Conservation (phyloP, 2,888 invertebrate species). For the Andrena bicolor region DNA sequence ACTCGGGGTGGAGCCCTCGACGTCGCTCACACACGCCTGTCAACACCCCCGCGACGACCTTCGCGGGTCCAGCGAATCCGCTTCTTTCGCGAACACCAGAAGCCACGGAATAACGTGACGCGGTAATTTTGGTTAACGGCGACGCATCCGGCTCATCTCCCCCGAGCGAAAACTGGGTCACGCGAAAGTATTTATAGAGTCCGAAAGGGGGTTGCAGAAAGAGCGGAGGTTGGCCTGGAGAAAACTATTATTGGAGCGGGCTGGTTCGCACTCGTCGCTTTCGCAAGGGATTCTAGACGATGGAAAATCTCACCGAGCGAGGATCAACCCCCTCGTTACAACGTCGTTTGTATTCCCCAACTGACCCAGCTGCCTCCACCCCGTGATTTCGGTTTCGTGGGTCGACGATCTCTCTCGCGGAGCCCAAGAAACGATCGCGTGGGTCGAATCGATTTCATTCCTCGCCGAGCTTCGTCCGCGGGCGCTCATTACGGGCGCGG, state of each 20-base stretch:
- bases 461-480: constrained; percentile 25
- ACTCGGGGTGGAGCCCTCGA: constrained; percentile 3
- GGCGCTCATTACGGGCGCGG: constrained; percentile 31
- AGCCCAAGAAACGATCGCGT: constrained; percentile 43
- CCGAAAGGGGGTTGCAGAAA: constrained; percentile 75
- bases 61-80: constrained; percentile 4
- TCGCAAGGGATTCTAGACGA: background rate
- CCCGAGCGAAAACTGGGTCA: constrained; percentile 78
- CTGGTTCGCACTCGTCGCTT: constrained; percentile 55
- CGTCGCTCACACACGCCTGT: background rate
- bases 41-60: background rate
- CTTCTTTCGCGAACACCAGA: background rate
- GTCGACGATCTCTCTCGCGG: constrained; percentile 5
- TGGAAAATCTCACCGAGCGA: background rate
- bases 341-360: constrained; percentile 34
- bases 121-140: constrained; percentile 73
- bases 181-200: constrained; percentile 80
- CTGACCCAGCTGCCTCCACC: background rate
- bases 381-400: constrained; percentile 1
- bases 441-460: constrained; percentile 73
- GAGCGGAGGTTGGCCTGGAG: constrained; percentile 65
- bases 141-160: constrained; percentile 35
- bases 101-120: constrained; percentile 57
- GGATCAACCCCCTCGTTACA: constrained; percentile 25
- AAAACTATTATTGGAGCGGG: constrained; percentile 73